Base-by-base conservation (phyloP, 2,797 vertebrate genomes). In the Microctenopoma lineatum region DNA sequence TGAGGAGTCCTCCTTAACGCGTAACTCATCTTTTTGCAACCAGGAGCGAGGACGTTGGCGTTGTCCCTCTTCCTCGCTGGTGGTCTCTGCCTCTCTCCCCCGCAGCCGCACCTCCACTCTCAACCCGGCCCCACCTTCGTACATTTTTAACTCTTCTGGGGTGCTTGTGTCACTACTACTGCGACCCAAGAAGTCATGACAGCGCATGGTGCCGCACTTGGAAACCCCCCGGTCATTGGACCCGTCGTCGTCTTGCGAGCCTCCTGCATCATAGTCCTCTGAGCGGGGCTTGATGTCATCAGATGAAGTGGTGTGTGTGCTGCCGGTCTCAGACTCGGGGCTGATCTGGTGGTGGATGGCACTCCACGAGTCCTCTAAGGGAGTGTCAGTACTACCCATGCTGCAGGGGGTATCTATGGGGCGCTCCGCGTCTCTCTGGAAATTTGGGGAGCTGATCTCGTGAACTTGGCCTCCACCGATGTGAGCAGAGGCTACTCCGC, bases 81-180 rank as follows among this genome's bases (percentile, higher is more conserved):
- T 97, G 14, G 92, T 98, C 94, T 90, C 92, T 0, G 77, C 84
- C 57, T 98, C 97, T 13, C 87, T 88, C 0, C 93, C 93, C 29
- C 95, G 95, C 55, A 93, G 70, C 68, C 96, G 95, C 83, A 98
- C 95, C 92, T 96, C 97, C 55, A 98, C 96, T 69, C 97, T 96
- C 76, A 98, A 87, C 66, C 95, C 95, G 3, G 95, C 87, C 16
- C 96, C 96, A 1, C 94, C 94, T 41, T 99, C 98, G 7, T 94
- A 97, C 77, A 96, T 95, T 91, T 98, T 99, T 50, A 99, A 73
- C 88, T 99, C 98, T 82, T 99, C 98, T 0, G 98, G 98, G 13
- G 98, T 99, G 91, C 97, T 99, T 0, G 98, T 99, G 83, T 99
- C 98, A 51, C 98, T 99, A 86, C 98, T 99, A 69, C 98, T 99